phyloP scores from a whole-genome alignment of 2,113 vertebrate genomes.

The Corythornis vintsioides region DNA sequence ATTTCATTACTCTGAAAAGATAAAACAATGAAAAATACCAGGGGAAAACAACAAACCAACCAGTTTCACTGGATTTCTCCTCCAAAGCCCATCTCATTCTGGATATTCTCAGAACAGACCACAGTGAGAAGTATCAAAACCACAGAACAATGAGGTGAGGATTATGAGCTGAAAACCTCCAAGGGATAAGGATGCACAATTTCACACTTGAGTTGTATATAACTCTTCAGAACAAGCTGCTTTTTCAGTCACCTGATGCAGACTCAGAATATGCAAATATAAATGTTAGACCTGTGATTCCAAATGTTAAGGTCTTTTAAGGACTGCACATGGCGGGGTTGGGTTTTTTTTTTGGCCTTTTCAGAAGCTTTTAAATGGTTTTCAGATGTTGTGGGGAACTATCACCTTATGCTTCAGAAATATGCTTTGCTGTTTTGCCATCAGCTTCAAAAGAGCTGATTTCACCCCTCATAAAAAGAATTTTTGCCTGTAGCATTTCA shows the following conservation, averaged over 20 bases:
- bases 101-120: background rate
- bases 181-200: background rate
- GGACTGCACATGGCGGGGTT: background rate
- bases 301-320: background rate
- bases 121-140: background rate
- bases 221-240: background rate
- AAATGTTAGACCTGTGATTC: background rate
- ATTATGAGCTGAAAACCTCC: background rate
- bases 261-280: background rate
- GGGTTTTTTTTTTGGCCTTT: background rate
- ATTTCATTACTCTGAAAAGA: background rate
- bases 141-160: background rate
- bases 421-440: background rate
- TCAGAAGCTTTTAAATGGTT: background rate
- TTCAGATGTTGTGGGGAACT: background rate
- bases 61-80: background rate
- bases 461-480: background rate
- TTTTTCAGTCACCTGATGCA: background rate
- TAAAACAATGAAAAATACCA: background rate
- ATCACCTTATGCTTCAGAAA: background rate
- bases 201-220: background rate
- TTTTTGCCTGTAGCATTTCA: background rate
- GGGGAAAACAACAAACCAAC: accelerated
- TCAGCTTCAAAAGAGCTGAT: background rate
- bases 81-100: background rate